phyloP scores from a whole-genome alignment of 1,140 invertebrate species.

The Venturia canescens region DNA sequence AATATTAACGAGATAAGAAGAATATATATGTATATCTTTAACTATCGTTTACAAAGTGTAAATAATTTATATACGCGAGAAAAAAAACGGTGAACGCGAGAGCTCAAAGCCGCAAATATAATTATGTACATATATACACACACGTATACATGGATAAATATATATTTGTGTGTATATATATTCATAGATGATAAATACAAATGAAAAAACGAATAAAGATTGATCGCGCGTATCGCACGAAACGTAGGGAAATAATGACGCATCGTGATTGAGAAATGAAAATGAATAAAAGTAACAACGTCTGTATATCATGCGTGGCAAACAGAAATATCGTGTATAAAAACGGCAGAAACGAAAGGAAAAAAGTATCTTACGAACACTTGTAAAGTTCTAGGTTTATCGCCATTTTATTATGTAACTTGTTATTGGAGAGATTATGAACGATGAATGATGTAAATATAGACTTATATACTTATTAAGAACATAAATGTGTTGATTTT shows the following conservation, averaged over 20 bases:
- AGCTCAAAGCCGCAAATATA: slow-evolving; percentile 50
- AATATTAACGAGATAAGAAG: slow-evolving; percentile 51
- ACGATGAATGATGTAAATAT: slow-evolving; percentile 75
- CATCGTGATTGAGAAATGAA: slow-evolving; percentile 48
- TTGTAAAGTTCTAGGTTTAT: slow-evolving; percentile 75
- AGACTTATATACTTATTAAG: slow-evolving; percentile 77
- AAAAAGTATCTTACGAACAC: slow-evolving; percentile 64
- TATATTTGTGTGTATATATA: slow-evolving; percentile 47
- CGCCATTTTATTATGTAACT: slow-evolving; percentile 74
- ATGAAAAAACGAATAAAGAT: slow-evolving; percentile 8
- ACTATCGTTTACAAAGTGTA: slow-evolving; percentile 66
- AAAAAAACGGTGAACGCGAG: slow-evolving; percentile 54
- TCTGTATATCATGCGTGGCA: slow-evolving; percentile 54
- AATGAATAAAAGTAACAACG: slow-evolving; percentile 47
- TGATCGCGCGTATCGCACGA: slow-evolving; percentile 23
- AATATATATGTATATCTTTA: slow-evolving; percentile 58
- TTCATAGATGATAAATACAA: slow-evolving; percentile 44
- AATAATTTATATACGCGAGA: slow-evolving; percentile 68
- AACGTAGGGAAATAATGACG: neutral
- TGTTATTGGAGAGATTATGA: slow-evolving; percentile 71
- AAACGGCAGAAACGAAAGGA: slow-evolving; percentile 59
- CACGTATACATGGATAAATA: too few species aligned
- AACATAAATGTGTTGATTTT: slow-evolving; percentile 54
- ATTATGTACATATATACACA: slow-evolving; percentile 34
- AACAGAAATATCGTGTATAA: slow-evolving; percentile 43